phyloP scores from a whole-genome alignment of 2,797 vertebrate genomes.

The Tokudaia muenninki region DNA sequence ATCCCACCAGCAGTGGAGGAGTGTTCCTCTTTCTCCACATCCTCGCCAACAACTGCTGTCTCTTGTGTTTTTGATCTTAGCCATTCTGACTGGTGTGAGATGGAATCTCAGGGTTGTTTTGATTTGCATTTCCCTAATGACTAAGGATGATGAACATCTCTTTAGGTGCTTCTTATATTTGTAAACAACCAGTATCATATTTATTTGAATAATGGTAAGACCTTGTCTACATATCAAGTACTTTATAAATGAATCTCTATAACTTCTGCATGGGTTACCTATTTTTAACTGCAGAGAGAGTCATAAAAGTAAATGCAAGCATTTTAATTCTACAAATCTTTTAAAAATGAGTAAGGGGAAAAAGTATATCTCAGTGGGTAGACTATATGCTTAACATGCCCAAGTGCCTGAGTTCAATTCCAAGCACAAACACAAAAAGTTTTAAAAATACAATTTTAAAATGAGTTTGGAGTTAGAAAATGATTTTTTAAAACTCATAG shows the following conservation, averaged over 20 bases:
- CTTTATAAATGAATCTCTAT: conserved; percentile 38
- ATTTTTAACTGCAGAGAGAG: conserved; percentile 16
- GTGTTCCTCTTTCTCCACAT: too few relatives aligned
- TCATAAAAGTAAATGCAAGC: conserved; percentile 44
- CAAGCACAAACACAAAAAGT: neutral
- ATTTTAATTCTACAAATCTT: conserved; percentile 17
- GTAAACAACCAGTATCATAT: neutral
- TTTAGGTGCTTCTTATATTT: too few relatives aligned
- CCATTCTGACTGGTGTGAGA: too few relatives aligned
- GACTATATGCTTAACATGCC: neutral
- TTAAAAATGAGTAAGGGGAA: neutral
- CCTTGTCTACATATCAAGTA: conserved; percentile 42
- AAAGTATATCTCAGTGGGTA: neutral
- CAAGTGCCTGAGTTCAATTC: neutral
- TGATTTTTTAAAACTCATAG: neutral
- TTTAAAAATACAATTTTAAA: conserved; percentile 7
- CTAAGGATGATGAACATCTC: too few relatives aligned
- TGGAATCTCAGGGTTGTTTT: too few relatives aligned
- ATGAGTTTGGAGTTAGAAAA: neutral
- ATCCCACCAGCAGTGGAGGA: too few relatives aligned
- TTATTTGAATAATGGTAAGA: conserved; percentile 49
- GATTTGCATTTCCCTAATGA: too few relatives aligned
- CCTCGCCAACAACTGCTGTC: too few relatives aligned
- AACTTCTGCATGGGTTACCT: conserved; percentile 56
- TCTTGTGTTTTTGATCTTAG: too few relatives aligned